Evolutionary conservation across 2,797 vertebrate genomes (phyloP).

Genomic region (Thripadectes ignobilis): DNA sequence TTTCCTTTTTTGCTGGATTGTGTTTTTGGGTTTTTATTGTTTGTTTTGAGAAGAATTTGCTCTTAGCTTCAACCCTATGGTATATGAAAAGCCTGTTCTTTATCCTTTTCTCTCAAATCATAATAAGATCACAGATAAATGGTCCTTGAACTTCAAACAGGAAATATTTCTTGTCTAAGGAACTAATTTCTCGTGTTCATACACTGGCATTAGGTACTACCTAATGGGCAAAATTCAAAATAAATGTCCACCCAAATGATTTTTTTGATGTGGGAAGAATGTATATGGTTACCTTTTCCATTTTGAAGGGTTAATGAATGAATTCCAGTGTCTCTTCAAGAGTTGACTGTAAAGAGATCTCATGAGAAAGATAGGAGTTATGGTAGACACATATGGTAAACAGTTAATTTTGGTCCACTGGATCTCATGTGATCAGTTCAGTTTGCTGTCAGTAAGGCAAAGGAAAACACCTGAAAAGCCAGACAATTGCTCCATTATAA

Average conservation of each 20-base stretch:
- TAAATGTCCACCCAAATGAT: background rate
- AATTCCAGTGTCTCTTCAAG: background rate
- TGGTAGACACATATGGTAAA: background rate
- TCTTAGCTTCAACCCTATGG: background rate
- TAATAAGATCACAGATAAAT: background rate
- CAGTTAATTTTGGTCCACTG: background rate
- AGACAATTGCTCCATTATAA: background rate
- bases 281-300: background rate
- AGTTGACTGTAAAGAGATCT: background rate
- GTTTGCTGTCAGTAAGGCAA: background rate
- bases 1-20: background rate
- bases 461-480: background rate
- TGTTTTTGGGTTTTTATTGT: background rate
- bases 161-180: background rate
- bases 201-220: background rate
- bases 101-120: background rate
- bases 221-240: background rate
- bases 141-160: background rate
- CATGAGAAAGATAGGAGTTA: background rate
- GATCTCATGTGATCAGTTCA: background rate
- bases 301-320: background rate
- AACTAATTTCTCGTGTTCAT: background rate
- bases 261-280: background rate
- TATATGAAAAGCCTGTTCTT: background rate
- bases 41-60: background rate